Base-by-base conservation (phyloP, 2,797 vertebrate genomes). In the Coracias cyanogaster region DNA sequence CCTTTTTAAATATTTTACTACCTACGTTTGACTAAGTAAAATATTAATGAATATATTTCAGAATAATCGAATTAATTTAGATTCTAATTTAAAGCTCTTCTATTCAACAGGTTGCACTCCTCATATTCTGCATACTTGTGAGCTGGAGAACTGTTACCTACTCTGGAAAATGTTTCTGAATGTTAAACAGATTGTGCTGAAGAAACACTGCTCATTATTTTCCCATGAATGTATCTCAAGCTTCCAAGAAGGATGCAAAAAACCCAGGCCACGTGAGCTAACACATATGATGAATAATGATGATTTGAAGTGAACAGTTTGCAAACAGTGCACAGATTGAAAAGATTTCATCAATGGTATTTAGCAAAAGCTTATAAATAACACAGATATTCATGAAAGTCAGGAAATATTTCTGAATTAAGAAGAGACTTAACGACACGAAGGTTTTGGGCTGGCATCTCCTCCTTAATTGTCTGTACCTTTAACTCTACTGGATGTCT, bases 1-100 rank as follows among this genome's bases (percentile, higher is more conserved):
- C 16, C 31, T 82, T 94, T 96, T 94, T 73, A 64, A 97, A 97
- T 96, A 95, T 96, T 96, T 95, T 85, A 95, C 77, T 89, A 71
- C 1, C 0, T 84, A 91, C 14, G 2, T 91, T 95, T 95, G 88
- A 79, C 71, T 62, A 54, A 77, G 64, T 96, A 73, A 97, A 96
- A 96, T 86, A 97, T 94, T 96, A 87, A 94, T 95, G 51, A 88
- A 79, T 77, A 35, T 46, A 89, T 95, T 96, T 95, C 91, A 94
- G 95, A 94, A 93, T 94, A 94, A 94, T 91, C 3, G 0, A 83
- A 84, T 93, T 90, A 84, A 94, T 96, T 94, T 93, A 83, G 69
- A 69, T 72, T 94, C 61, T 74, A 72, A 88, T 86, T 94, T 86
- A 65, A 49, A 90, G 45, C 18, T 73, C 35, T 88, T 86, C 80